Evolutionary conservation across 2,888 invertebrate genomes (phyloP).

Genomic region (Andricus curvator): DNA sequence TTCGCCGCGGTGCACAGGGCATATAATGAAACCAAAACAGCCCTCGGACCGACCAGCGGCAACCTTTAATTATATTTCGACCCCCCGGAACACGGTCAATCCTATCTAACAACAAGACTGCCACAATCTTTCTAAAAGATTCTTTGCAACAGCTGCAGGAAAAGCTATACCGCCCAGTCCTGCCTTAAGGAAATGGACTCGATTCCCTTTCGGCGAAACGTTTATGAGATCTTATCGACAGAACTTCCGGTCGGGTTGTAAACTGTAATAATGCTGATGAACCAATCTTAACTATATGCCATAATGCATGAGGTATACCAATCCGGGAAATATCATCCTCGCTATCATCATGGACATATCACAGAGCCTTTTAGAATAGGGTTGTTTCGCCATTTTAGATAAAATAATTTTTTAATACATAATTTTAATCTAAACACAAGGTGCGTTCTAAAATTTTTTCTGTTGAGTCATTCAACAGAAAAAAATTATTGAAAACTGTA

Average conservation of each 20-base stretch:
- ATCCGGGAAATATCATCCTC: background rate
- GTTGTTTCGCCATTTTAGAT: too few relatives aligned
- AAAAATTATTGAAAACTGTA: too few relatives aligned
- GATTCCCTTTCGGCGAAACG: constrained; percentile 22
- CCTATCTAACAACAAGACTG: constrained; percentile 22
- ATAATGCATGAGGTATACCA: background rate
- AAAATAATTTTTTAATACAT: too few relatives aligned
- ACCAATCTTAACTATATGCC: constrained; percentile 9
- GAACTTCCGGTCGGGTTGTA: constrained; percentile 27
- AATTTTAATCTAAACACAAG: too few relatives aligned
- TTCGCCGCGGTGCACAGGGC: constrained; percentile 51
- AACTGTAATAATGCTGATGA: constrained; percentile 25
- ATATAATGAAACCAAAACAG: constrained; percentile 76
- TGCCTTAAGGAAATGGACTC: constrained; percentile 16
- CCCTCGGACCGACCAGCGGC: constrained; percentile 68
- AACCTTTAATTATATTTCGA: constrained; percentile 70
- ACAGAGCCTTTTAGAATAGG: background rate
- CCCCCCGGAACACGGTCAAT: constrained; percentile 52
- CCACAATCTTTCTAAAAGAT: constrained; percentile 7
- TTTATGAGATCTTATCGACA: constrained; percentile 33
- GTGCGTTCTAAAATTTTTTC: too few relatives aligned
- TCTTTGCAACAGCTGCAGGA: constrained; percentile 27
- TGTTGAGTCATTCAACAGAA: too few relatives aligned
- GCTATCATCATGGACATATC: background rate
- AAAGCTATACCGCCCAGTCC: background rate